These are phyloP conservation scores for Vimba vimba DNA, from an alignment of 2,113 vertebrate species.

Conservation along the genomic window DNA sequence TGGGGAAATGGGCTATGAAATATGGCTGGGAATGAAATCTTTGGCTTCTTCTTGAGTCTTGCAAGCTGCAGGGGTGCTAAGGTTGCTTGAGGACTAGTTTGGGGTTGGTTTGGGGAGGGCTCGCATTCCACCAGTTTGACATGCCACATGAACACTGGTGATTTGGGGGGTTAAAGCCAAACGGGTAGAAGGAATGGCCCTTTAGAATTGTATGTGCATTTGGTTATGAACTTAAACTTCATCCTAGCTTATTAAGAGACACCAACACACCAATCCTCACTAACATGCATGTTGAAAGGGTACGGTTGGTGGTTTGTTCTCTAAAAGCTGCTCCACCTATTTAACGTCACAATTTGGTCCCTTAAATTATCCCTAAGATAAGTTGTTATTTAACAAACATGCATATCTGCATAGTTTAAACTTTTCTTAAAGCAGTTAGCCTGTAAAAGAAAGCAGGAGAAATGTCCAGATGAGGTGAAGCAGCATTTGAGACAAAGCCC, in stretches of 20 bases:
- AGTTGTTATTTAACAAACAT: constrained; percentile 55
- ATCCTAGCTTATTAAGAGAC: constrained; percentile 68
- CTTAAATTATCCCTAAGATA: constrained; percentile 59
- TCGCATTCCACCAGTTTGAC: constrained; percentile 75
- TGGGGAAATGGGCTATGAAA: constrained; percentile 44
- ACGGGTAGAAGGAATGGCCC: constrained; percentile 36
- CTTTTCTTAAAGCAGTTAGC: neutral
- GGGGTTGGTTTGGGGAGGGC: constrained; percentile 67
- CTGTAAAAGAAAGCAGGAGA: constrained; percentile 59
- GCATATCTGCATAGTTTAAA: neutral
- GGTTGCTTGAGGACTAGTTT: constrained; percentile 76
- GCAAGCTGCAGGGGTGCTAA: constrained; percentile 77
- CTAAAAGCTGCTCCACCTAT: constrained; percentile 56
- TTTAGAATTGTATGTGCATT: constrained; percentile 62
- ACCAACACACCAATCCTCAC: constrained; percentile 75
- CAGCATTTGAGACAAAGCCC: constrained; percentile 73
- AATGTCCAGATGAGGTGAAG: constrained; percentile 62
- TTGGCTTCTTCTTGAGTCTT: constrained; percentile 74
- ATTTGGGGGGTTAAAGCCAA: neutral
- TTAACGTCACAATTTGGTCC: neutral
- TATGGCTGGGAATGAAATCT: constrained; percentile 71
- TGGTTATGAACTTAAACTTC: constrained; percentile 68
- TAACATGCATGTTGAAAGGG: constrained; percentile 82
- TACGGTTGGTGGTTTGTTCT: constrained; percentile 75
- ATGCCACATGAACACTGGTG: constrained; percentile 68